Conservation (phyloP, 2,888 invertebrate genomes). For the Sarcophaga variegata region DNA sequence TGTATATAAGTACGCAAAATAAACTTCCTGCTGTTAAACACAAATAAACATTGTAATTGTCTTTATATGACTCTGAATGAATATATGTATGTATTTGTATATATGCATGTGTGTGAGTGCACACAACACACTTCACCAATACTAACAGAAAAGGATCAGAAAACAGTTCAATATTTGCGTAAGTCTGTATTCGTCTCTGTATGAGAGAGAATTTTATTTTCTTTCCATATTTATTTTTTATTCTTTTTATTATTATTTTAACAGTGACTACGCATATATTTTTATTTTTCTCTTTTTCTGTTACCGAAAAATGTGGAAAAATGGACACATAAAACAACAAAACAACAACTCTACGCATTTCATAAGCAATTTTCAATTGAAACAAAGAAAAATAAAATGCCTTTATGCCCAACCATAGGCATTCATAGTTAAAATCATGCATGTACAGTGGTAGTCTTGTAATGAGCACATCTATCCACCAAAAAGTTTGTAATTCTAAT, state of each 20-base stretch:
- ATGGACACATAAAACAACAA: conserved; percentile 1
- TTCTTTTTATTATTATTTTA: conserved; percentile 29
- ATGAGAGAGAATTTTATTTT: background rate
- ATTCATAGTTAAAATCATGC: background rate
- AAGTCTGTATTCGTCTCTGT: no score
- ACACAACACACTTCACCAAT: no score
- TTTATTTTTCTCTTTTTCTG: background rate
- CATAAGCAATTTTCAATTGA: conserved; percentile 31
- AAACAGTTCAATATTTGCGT: no score
- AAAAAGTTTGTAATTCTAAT: no score
- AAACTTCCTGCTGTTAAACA: conserved; percentile 45
- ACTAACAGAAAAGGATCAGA: no score
- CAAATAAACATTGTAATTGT: conserved; percentile 22
- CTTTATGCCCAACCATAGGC: conserved; percentile 29
- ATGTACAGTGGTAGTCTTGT: no score
- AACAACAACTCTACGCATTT: conserved; percentile 27
- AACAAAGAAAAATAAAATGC: conserved; percentile 29
- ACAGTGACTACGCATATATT: conserved; percentile 31
- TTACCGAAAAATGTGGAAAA: background rate
- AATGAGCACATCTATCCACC: no score
- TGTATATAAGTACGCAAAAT: background rate
- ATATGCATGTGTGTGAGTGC: background rate
- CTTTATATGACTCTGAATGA: background rate
- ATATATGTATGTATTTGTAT: background rate
- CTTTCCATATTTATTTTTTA: conserved; percentile 26